Evolutionary conservation across 2,113 vertebrate genomes (phyloP), one percentile per base, ranked within the genome.

Genomic region (Alouatta palliata): DNA sequence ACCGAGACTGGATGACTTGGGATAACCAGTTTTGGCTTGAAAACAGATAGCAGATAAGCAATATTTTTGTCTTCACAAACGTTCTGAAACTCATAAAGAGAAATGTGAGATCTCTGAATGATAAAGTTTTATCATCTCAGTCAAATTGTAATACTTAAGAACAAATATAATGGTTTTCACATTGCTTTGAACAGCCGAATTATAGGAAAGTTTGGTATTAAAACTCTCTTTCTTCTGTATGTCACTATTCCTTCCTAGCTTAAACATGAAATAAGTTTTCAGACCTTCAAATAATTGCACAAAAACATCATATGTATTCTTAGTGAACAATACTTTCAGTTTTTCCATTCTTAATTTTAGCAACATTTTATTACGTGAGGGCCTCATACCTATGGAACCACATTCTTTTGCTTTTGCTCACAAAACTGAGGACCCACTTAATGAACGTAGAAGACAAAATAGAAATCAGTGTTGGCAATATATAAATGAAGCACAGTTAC

Each of bases 281-380:
- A 49, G 1, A 40, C 71, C 75, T 94, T 95, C 85, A 94, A 86
- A 96, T 61, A 90, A 77, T 2, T 19, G 8, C 76, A 58, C n/a
- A 87, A 77, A 89, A 96, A 80, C n/a, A 56, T 68, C 87, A 11
- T 40, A 43, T 61, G 37, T 83, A 66, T 92, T 54, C 37, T 49
- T 81, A 64, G 27, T 71, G 83, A 75, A 83, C 56, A 64, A 40
- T 56, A 64, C 66, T 87, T 95, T 91, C 86, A 45, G 20, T 75
- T 79, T 83, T 93, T 82, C 85, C 92, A 35, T 79, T 96, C 77
- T 96, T 79, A 70, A 90, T 85, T 87, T 70, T 66, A 73, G 76
- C 70, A 58, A 40, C 54, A 85, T 61, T 64, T 35, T 52, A 35
- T 85, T 86, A 87, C 77, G 21, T 56, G 61, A 58, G 68, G 52